These are phyloP conservation scores for Dynastes grantii DNA, from an alignment of 2,888 invertebrate species.

Conservation along the genomic window DNA sequence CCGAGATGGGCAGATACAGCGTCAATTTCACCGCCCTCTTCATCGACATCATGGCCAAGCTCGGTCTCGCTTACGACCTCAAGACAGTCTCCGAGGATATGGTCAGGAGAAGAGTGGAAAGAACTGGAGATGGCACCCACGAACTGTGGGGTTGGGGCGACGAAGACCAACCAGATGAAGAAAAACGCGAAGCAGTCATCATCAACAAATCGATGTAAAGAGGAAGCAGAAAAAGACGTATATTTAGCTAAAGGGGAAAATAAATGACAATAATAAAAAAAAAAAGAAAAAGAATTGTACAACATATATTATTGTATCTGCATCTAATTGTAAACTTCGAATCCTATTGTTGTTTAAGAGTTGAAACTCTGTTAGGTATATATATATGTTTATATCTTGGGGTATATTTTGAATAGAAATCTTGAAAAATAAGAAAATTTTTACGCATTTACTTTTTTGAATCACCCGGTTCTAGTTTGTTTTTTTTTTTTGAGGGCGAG, in stretches of 20 bases:
- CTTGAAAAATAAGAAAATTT: too few relatives aligned
- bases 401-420: too few relatives aligned
- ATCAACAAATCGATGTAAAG: conserved; percentile 57
- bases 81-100: conserved; percentile 84
- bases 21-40: conserved; percentile 84
- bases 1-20: conserved; percentile 82
- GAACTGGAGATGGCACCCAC: conserved; percentile 84
- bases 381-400: too few relatives aligned
- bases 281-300: background rate
- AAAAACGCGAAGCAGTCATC: conserved; percentile 64
- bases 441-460: too few relatives aligned
- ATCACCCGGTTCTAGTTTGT: too few relatives aligned
- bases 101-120: conserved; percentile 78
- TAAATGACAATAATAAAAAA: background rate
- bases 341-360: too few relatives aligned
- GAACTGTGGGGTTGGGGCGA: conserved; percentile 88
- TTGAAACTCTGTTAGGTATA: too few relatives aligned
- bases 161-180: conserved; percentile 74
- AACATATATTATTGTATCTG: too few relatives aligned
- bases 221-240: background rate
- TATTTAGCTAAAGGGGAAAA: background rate
- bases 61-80: conserved; percentile 92
- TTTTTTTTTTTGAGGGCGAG: too few relatives aligned
- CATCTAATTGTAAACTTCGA: too few relatives aligned
- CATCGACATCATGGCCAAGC: conserved; percentile 85